Evolutionary conservation across 2,113 vertebrate species (phyloP).

Genomic region (Symphodus melops): DNA sequence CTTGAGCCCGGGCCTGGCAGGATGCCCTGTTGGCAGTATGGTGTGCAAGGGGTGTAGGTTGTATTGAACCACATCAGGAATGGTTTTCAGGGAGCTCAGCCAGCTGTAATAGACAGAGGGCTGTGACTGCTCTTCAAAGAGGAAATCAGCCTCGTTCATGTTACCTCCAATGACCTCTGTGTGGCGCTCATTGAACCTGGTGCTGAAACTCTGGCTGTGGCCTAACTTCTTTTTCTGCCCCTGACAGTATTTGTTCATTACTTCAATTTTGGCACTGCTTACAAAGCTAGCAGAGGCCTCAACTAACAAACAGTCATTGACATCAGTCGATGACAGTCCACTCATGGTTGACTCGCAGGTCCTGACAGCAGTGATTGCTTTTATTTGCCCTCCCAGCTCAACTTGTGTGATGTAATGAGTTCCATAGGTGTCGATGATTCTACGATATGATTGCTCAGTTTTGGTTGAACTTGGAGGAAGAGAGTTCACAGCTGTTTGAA

Average conservation of each 20-base stretch:
- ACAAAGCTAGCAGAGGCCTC: conserved; percentile 55
- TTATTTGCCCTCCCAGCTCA: conserved; percentile 58
- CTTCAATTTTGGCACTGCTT: neutral
- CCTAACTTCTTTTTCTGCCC: neutral
- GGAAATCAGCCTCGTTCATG: conserved; percentile 14
- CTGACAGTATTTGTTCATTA: conserved; percentile 23
- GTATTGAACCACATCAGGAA: conserved; percentile 75
- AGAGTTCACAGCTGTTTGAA: conserved; percentile 24
- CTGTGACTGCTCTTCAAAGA: conserved; percentile 44
- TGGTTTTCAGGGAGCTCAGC: conserved; percentile 47
- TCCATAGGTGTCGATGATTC: conserved; percentile 65
- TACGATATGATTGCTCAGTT: neutral
- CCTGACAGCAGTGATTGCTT: conserved; percentile 62
- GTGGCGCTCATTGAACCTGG: conserved; percentile 57
- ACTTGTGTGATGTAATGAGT: conserved; percentile 71
- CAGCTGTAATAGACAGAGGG: conserved; percentile 28
- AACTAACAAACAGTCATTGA: conserved; percentile 66
- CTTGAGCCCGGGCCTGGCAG: conserved; percentile 60
- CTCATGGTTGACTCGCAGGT: conserved; percentile 59
- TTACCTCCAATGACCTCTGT: conserved; percentile 57
- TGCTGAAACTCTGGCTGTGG: conserved; percentile 36
- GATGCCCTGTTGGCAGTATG: conserved; percentile 33
- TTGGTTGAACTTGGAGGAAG: conserved; percentile 26
- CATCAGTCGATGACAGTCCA: conserved; percentile 52
- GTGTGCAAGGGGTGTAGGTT: conserved; percentile 78